phyloP scores from a whole-genome alignment of 2,888 invertebrate genomes.

The Leucophenga maculata region DNA sequence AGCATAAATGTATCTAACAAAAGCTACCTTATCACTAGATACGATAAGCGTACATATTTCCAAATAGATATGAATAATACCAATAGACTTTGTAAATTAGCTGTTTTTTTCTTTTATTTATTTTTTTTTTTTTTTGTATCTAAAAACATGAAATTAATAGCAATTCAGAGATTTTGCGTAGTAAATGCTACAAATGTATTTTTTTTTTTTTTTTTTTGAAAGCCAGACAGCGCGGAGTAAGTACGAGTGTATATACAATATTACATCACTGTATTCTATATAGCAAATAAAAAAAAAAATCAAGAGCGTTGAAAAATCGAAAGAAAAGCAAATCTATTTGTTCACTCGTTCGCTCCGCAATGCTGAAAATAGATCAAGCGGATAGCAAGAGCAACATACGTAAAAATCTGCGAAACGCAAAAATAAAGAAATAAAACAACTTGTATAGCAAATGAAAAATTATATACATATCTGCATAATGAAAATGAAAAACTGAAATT shows the following conservation, averaged over 20 bases:
- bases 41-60: too few relatives aligned
- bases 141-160: too few relatives aligned
- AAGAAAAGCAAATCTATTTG: background rate
- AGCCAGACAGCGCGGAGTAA: background rate
- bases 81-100: too few relatives aligned
- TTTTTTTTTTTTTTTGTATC: too few relatives aligned
- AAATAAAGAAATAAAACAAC: background rate
- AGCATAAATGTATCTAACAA: too few relatives aligned
- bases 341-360: background rate
- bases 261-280: constrained; percentile 5
- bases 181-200: too few relatives aligned
- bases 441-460: background rate
- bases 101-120: too few relatives aligned
- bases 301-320: background rate
- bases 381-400: constrained; percentile 35
- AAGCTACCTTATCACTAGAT: too few relatives aligned
- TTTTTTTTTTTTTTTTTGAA: too few relatives aligned
- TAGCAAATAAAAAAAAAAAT: constrained; percentile 3
- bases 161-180: too few relatives aligned
- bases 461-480: constrained; percentile 9
- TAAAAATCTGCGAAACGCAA: constrained; percentile 2
- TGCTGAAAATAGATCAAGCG: constrained; percentile 67
- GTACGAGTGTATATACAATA: background rate
- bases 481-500: constrained; percentile 5
- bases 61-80: too few relatives aligned